Evolutionary conservation across 2,113 vertebrate species (phyloP).

Genomic region (Synchiropus splendidus): DNA sequence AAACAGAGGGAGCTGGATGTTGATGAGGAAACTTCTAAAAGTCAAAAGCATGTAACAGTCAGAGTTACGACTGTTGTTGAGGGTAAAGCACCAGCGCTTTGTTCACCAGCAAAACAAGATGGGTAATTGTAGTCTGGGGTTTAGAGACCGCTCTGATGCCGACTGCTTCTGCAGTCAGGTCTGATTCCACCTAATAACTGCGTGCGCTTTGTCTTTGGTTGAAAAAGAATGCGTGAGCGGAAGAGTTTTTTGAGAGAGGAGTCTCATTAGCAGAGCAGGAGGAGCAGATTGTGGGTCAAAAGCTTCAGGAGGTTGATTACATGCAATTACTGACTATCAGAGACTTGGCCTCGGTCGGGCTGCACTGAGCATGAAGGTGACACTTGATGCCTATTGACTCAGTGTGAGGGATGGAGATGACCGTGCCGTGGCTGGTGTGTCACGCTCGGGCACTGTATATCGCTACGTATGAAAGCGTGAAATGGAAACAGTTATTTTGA

Average conservation of each 20-base stretch:
- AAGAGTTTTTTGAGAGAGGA: constrained; percentile 33
- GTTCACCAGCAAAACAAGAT: constrained; percentile 7
- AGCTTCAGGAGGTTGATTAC: constrained; percentile 18
- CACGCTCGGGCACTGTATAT: too few relatives aligned
- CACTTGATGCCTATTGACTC: too few relatives aligned
- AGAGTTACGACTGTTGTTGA: constrained; percentile 8
- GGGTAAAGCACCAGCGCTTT: constrained; percentile 21
- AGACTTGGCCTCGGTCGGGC: constrained; percentile 10
- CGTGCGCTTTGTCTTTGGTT: too few relatives aligned
- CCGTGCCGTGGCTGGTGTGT: too few relatives aligned
- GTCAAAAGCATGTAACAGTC: constrained; percentile 16
- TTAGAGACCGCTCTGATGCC: constrained; percentile 16
- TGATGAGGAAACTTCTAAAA: constrained; percentile 12
- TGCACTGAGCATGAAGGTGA: constrained; percentile 17
- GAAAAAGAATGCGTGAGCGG: too few relatives aligned
- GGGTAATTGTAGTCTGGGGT: constrained; percentile 19
- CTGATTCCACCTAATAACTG: too few relatives aligned
- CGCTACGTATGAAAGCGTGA: too few relatives aligned
- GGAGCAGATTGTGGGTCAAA: constrained; percentile 30
- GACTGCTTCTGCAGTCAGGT: neutral
- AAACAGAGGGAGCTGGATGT: neutral
- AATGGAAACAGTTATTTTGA: too few relatives aligned
- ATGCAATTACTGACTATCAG: constrained; percentile 37
- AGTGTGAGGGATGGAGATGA: too few relatives aligned
- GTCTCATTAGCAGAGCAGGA: constrained; percentile 20